A percentile compares a stretch with the other conserved stretches of the same genome.
Conservation (phyloP, 2,888 invertebrate genomes). For the Adelphocoris suturalis region DNA sequence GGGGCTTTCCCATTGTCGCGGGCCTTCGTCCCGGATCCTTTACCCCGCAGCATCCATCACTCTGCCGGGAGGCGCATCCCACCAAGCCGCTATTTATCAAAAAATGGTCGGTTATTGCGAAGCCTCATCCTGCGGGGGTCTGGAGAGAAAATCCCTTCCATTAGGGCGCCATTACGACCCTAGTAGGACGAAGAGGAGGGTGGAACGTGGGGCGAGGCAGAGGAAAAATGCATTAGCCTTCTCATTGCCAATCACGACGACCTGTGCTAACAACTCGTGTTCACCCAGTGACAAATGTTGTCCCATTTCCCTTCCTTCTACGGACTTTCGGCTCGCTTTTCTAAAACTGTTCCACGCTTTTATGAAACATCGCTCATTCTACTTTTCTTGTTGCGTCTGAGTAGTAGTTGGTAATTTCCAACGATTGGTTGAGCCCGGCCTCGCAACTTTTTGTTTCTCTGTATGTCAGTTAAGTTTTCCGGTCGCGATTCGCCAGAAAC, state of each 20-base stretch:
- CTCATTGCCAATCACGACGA: slow-evolving; percentile 62
- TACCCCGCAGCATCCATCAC: background rate
- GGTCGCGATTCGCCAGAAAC: no score
- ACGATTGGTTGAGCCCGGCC: background rate
- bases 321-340: slow-evolving; percentile 14
- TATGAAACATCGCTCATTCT: slow-evolving; percentile 5
- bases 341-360: slow-evolving; percentile 9
- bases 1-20: slow-evolving; percentile 57
- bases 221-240: slow-evolving; percentile 60
- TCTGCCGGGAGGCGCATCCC: slow-evolving; percentile 24
- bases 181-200: background rate
- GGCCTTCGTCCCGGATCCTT: background rate
- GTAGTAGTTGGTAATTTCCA: slow-evolving; percentile 19
- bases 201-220: background rate
- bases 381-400: background rate
- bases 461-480: no score
- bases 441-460: background rate
- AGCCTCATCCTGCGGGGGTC: slow-evolving; percentile 12
- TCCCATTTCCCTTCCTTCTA: slow-evolving; percentile 10
- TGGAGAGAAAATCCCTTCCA: slow-evolving; percentile 59
- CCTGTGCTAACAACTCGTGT: slow-evolving; percentile 34
- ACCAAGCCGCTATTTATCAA: slow-evolving; percentile 62
- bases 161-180: slow-evolving; percentile 57
- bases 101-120: slow-evolving; percentile 57
- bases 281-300: slow-evolving; percentile 23